A percentile compares a stretch with the other conserved stretches of the same genome.
These are phyloP conservation scores for Heteromurus nitidus DNA, from an alignment of 2,888 invertebrate genomes.

Conservation along the genomic window DNA sequence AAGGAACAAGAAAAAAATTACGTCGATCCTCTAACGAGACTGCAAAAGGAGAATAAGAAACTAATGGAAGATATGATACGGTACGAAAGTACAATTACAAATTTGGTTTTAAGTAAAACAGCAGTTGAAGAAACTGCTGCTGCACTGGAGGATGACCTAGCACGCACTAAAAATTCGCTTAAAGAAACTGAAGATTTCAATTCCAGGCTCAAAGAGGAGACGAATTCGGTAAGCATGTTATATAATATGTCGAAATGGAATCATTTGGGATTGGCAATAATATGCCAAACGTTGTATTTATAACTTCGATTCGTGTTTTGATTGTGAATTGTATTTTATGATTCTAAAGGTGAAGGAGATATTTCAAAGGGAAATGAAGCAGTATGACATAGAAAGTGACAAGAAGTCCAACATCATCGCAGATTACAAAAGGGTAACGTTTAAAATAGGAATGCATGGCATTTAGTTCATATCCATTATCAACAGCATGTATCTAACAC, in stretches of 20 bases:
- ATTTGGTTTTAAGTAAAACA: constrained; percentile 76
- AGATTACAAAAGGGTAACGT: constrained; percentile 90
- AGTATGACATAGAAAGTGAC: constrained; percentile 83
- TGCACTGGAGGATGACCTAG: constrained; percentile 77
- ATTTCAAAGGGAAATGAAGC: constrained; percentile 84
- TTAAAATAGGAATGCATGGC: no score
- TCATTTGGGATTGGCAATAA: no score
- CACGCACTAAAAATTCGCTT: constrained; percentile 79
- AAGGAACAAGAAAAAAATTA: constrained; percentile 77
- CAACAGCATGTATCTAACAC: no score
- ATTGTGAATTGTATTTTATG: neutral
- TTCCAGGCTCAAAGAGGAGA: constrained; percentile 82
- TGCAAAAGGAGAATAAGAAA: constrained; percentile 77
- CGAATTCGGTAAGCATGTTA: constrained; percentile 80
- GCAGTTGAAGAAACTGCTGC: constrained; percentile 60
- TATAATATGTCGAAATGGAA: no score
- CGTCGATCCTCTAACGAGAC: constrained; percentile 74
- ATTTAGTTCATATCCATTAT: neutral
- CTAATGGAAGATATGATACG: constrained; percentile 78
- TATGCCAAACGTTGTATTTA: no score
- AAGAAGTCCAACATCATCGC: constrained; percentile 88
- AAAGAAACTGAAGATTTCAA: constrained; percentile 85
- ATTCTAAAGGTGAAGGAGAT: constrained; percentile 85
- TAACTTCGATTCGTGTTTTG: neutral
- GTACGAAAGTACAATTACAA: constrained; percentile 79